These are phyloP conservation scores for Gastrophryne carolinensis DNA, from an alignment of 2,797 vertebrate species.

Conservation along the genomic window DNA sequence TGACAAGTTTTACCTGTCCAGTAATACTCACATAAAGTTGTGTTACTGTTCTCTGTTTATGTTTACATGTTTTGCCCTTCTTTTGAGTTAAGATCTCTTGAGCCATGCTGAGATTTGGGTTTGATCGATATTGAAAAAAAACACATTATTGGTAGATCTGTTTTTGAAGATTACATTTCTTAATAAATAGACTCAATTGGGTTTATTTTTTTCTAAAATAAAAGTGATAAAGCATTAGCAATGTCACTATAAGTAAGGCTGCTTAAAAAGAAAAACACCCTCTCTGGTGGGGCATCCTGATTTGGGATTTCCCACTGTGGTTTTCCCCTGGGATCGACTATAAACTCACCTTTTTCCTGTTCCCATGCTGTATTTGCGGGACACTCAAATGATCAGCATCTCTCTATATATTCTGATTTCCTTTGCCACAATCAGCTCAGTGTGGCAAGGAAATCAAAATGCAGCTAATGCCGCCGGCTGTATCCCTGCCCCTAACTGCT, in stretches of 20 bases:
- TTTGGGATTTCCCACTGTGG: too few relatives aligned
- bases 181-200: neutral
- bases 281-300: too few relatives aligned
- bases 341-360: too few relatives aligned
- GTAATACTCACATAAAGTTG: conserved; percentile 36
- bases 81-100: neutral
- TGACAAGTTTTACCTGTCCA: conserved; percentile 38
- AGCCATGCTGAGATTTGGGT: neutral
- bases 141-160: neutral
- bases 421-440: too few relatives aligned
- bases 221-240: neutral
- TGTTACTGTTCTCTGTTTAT: conserved; percentile 37
- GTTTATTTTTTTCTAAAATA: conserved; percentile 1
- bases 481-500: too few relatives aligned
- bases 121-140: neutral
- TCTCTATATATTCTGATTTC: too few relatives aligned
- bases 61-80: conserved; percentile 22
- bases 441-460: too few relatives aligned
- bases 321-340: too few relatives aligned
- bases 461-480: too few relatives aligned
- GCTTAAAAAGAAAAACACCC: too few relatives aligned
- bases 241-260: neutral
- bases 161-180: neutral
- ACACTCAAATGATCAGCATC: too few relatives aligned
- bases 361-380: too few relatives aligned